Evolutionary conservation across 2,888 invertebrate genomes (phyloP).

Genomic region (Leptodirus hochenwartii): DNA sequence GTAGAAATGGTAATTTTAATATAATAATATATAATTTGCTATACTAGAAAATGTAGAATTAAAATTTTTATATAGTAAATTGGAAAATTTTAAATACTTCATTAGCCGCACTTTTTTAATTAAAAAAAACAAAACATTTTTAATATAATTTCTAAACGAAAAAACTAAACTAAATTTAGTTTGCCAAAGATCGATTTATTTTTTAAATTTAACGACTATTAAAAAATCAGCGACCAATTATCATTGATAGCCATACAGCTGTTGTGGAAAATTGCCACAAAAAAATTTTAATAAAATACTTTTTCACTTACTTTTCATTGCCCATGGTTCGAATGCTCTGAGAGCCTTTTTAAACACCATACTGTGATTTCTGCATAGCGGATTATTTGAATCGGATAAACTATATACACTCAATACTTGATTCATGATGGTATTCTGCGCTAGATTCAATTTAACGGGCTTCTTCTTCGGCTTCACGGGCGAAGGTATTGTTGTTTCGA

Average conservation of each 20-base stretch:
- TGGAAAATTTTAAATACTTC: too few species aligned
- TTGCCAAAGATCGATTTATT: neutral
- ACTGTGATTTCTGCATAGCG: constrained; percentile 18
- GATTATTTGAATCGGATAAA: constrained; percentile 14
- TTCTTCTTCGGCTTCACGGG: too few species aligned
- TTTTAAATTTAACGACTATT: neutral
- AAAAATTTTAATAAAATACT: neutral
- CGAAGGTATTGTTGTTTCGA: too few species aligned
- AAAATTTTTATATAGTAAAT: too few species aligned
- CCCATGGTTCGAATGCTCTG: constrained; percentile 21
- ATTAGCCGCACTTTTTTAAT: too few species aligned
- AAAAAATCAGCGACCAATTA: neutral
- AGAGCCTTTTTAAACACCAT: constrained; percentile 18
- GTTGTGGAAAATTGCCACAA: constrained; percentile 3
- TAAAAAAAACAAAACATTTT: too few species aligned
- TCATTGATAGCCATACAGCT: constrained; percentile 2
- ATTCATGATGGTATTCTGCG: constrained; percentile 21
- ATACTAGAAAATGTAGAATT: too few species aligned
- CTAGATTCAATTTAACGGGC: constrained; percentile 18
- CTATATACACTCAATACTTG: constrained; percentile 19
- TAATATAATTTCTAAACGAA: constrained; percentile 1
- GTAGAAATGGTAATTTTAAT: too few species aligned
- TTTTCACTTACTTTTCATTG: constrained; percentile 19
- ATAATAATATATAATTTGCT: too few species aligned
- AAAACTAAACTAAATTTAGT: constrained; percentile 1